phyloP scores from a whole-genome alignment of 37 sponge, comb jelly and placozoan species.

The Haliclona indistincta region DNA sequence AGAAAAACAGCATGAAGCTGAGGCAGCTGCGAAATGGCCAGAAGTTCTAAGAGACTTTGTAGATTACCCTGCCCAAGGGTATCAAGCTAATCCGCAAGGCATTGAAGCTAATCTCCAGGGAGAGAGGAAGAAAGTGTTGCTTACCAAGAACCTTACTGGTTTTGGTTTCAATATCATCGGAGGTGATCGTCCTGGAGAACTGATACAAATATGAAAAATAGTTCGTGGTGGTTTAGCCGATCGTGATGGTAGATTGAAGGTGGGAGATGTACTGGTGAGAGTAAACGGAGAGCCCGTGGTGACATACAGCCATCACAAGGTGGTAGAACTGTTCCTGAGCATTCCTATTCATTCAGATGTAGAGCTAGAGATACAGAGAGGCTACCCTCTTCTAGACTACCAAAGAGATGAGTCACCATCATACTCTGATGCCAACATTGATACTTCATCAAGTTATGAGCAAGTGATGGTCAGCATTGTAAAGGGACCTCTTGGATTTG shows the following conservation, averaged over 20 bases:
- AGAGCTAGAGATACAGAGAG: constrained; percentile 69
- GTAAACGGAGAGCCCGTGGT: constrained; percentile 91
- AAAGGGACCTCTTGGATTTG: constrained; percentile 95
- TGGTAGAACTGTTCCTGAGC: constrained; percentile 92
- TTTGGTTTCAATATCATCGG: constrained; percentile 98
- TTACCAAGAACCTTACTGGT: constrained; percentile 79
- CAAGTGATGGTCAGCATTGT: constrained; percentile 61
- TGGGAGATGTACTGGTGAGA: constrained; percentile 92
- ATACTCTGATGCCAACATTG: constrained; percentile 19
- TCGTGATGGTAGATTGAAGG: constrained; percentile 70
- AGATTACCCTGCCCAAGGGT: constrained; percentile 9
- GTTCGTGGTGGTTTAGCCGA: constrained; percentile 82
- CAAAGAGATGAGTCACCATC: constrained; percentile 47
- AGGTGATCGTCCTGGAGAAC: constrained; percentile 93
- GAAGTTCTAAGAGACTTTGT: constrained; percentile 51
- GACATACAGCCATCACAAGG: constrained; percentile 80
- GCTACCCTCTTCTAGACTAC: constrained; percentile 57
- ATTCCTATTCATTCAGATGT: constrained; percentile 73
- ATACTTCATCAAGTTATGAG: constrained; percentile 25
- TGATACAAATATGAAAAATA: constrained; percentile 92
- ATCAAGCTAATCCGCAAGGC: constrained; percentile 8
- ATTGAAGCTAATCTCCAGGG: constrained; percentile 74
- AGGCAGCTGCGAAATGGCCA: constrained; percentile 75
- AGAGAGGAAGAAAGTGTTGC: constrained; percentile 43
- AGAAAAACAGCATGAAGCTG: constrained; percentile 80